Evolutionary conservation across 2,888 invertebrate genomes (phyloP), one percentile per base, ranked within the genome.

Genomic region (Dinocampus coccinellae): DNA sequence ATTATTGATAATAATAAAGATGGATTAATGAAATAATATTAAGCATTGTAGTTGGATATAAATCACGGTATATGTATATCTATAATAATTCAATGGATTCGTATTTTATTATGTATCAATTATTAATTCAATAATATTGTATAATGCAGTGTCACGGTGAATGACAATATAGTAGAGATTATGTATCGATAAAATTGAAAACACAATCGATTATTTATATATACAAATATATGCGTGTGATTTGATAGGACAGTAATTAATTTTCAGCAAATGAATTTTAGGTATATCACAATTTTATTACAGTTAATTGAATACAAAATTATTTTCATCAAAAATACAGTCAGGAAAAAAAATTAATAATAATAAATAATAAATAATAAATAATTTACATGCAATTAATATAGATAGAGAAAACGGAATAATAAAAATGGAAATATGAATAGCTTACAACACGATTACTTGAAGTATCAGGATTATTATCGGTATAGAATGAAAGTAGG

Each of bases 71-170:
- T n/a, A n/a, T n/a, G n/a, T n/a, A n/a, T n/a, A n/a, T n/a, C n/a
- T n/a, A n/a, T n/a, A n/a, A 47, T 75, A 70, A 68, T 34, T 7
- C 22, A 39, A 22, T 62, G 55, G 3, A 36, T 22, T 22, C 52
- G 39, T 24, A 4, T n/a, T 24, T 13, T 9, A 47, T 3, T 29
- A 3, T 13, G 16, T 2, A 33, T 20, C 57, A 53, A 62, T 42
- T 29, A 52, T 58, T 39, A 61, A 42, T 68, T 70, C n/a, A n/a
- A n/a, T n/a, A 1, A 39, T 13, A 57, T 57, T 69, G 62, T 29
- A 55, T 73, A 58, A 73, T 52, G 52, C 52, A 64, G n/a, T 52
- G 16, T 20, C 47, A 16, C 58, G 1, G 16, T 29, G 33, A 9
- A 58, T 58, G 7, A 3, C n/a, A n/a, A n/a, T 13, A 16, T 33